A percentile compares a stretch with the other conserved stretches of the same genome.
Conservation (phyloP, 1,140 invertebrate species). For the Proales similis region DNA sequence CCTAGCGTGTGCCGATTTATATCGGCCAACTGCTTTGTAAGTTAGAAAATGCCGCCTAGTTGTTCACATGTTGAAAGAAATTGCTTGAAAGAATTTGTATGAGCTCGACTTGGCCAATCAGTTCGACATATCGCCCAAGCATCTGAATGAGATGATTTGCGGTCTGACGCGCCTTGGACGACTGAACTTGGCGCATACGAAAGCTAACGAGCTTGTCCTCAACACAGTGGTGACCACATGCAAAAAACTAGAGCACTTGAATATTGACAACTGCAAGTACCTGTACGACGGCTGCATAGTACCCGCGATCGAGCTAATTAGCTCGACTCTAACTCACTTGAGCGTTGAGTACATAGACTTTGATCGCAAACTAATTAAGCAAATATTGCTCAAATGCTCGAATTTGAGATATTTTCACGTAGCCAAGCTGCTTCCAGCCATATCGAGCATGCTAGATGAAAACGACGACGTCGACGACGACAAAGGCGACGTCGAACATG, state of each 20-base stretch:
- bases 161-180: constrained; percentile 19
- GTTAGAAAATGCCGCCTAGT: neutral
- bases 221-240: neutral
- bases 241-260: constrained; percentile 3
- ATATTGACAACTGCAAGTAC: constrained; percentile 27
- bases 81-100: constrained; percentile 17
- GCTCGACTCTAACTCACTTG: constrained; percentile 3
- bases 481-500: neutral
- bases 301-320: neutral
- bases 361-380: constrained; percentile 5
- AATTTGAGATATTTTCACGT: constrained; percentile 19
- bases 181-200: constrained; percentile 22
- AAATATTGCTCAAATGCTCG: neutral
- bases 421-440: neutral
- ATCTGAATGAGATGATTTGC: neutral
- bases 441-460: constrained; percentile 3
- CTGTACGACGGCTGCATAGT: constrained; percentile 23
- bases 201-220: neutral
- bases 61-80: neutral
- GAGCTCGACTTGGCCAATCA: constrained; percentile 5
- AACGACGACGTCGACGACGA: neutral
- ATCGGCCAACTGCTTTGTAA: constrained; percentile 23
- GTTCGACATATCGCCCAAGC: neutral
- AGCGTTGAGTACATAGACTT: constrained; percentile 22
- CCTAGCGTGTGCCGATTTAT: constrained; percentile 6